Percentiles rank a stretch among this genome's conserved stretches.
phyloP scores from a whole-genome alignment of 2,888 invertebrate species.

The Drosophila mimica region DNA sequence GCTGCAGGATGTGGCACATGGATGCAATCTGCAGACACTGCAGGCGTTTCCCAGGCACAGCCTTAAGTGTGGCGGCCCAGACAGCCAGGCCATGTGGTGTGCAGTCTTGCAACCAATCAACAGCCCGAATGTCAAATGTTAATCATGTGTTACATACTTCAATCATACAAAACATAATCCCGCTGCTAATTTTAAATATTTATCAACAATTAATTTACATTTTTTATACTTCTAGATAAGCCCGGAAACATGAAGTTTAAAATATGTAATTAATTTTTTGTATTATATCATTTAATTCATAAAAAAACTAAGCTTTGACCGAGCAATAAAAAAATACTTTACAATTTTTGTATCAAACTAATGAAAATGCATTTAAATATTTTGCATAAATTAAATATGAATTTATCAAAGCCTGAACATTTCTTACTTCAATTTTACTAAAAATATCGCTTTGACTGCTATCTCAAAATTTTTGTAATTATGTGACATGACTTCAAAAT shows the following conservation, averaged over 20 bases:
- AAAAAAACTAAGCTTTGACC: background rate
- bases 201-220: background rate
- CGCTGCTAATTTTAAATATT: background rate
- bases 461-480: slow-evolving; percentile 2
- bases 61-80: slow-evolving; percentile 65
- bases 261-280: background rate
- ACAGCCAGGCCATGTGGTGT: slow-evolving; percentile 45
- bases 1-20: slow-evolving; percentile 82
- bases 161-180: background rate
- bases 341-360: background rate
- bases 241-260: background rate
- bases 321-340: background rate
- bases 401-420: background rate
- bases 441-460: background rate
- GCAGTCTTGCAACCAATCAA: slow-evolving; percentile 38
- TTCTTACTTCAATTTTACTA: background rate
- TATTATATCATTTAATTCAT: too few relatives aligned
- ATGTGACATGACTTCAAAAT: background rate
- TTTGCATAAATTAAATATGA: background rate
- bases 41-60: slow-evolving; percentile 72
- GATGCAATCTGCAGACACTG: slow-evolving; percentile 80
- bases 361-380: background rate
- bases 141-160: slow-evolving; percentile 47
- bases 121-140: slow-evolving; percentile 55
- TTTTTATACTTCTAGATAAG: background rate